Conservation (phyloP, 2,113 vertebrate species). For the Arizona elegans region DNA sequence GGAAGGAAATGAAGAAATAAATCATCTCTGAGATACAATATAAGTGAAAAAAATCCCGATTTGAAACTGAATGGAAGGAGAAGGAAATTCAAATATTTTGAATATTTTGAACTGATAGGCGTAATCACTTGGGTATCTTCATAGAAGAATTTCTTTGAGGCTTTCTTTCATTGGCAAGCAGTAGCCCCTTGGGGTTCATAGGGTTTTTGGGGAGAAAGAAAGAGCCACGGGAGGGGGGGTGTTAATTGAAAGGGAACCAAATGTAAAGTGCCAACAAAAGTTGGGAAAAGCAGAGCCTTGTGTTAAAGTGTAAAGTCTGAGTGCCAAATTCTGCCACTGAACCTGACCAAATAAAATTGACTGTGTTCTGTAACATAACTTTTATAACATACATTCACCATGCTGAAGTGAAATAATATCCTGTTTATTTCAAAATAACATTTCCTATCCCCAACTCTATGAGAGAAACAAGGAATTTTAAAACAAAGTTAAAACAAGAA, state of each 20-base stretch:
- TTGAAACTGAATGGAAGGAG: background rate
- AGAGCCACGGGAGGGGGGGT: background rate
- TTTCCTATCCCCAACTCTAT: background rate
- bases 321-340: background rate
- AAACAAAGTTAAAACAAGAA: background rate
- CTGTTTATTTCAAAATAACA: background rate
- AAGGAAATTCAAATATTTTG: background rate
- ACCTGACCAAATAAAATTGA: background rate
- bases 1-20: background rate
- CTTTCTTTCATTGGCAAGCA: background rate
- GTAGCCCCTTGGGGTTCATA: background rate
- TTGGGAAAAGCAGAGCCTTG: background rate
- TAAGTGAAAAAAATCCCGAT: background rate
- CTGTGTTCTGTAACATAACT: background rate
- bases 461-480: background rate
- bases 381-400: background rate
- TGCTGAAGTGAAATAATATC: background rate
- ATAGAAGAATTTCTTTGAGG: background rate
- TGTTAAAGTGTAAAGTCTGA: background rate
- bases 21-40: background rate
- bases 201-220: background rate
- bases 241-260: background rate
- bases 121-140: background rate
- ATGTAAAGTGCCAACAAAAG: background rate
- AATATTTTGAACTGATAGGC: too few species aligned